Conservation (phyloP, 2,888 invertebrate genomes). For the Gastracanthus pulcherrimus region DNA sequence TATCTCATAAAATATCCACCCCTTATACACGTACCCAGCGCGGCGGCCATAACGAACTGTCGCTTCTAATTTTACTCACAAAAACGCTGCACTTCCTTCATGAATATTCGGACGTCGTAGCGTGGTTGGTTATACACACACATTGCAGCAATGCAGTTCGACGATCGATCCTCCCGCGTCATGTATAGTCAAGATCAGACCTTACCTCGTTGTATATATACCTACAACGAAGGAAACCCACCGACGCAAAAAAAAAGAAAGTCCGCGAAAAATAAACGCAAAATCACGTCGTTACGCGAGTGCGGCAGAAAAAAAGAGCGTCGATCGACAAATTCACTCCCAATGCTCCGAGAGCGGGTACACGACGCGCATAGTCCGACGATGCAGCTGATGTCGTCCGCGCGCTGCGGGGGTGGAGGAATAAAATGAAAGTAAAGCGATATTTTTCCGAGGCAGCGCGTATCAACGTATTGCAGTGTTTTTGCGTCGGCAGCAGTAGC, state of each 20-base stretch:
- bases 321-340: conserved; percentile 8
- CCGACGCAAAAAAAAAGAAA: background rate
- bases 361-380: background rate
- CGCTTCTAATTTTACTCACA: too few relatives aligned
- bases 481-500: conserved; percentile 12
- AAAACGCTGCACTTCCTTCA: too few relatives aligned
- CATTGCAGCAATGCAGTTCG: too few relatives aligned
- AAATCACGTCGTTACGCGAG: background rate
- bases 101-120: too few relatives aligned
- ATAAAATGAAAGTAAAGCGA: conserved; percentile 10
- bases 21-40: too few relatives aligned
- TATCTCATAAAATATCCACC: too few relatives aligned
- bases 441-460: conserved; percentile 18
- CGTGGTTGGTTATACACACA: too few relatives aligned
- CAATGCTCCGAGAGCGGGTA: background rate
- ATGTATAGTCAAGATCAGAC: too few relatives aligned
- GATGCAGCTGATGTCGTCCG: background rate
- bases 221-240: background rate
- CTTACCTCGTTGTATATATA: too few relatives aligned
- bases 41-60: too few relatives aligned
- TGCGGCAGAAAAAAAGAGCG: background rate
- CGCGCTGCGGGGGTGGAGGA: background rate
- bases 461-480: background rate
- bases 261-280: background rate
- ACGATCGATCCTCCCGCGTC: too few relatives aligned